These are phyloP conservation scores for Myotis daubentonii DNA, from an alignment of 2,797 vertebrate species.

Conservation along the genomic window DNA sequence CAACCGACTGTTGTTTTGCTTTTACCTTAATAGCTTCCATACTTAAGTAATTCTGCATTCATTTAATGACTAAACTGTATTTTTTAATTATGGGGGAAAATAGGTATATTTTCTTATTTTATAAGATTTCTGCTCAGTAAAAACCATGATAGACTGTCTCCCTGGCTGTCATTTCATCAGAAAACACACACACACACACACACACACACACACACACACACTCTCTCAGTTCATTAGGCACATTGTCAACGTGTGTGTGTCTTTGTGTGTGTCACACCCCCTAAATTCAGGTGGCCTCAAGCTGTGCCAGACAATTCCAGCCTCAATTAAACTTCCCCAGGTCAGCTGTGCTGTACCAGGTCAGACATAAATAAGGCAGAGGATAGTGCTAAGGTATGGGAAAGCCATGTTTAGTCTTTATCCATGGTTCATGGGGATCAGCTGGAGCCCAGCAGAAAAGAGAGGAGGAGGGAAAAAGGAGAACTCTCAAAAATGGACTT, in stretches of 20 bases:
- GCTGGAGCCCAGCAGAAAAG: conserved; percentile 79
- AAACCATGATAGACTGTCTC: background rate
- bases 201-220: background rate
- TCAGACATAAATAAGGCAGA: conserved; percentile 89
- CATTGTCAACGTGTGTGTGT: conserved; percentile 67
- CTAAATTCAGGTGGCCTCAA: conserved; percentile 86
- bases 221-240: background rate
- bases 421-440: conserved; percentile 85
- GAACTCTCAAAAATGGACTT: conserved; percentile 50
- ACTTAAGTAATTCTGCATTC: conserved; percentile 65
- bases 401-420: conserved; percentile 87
- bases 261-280: conserved; percentile 78
- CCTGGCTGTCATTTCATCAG: conserved; percentile 23
- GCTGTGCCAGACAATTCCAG: conserved; percentile 84
- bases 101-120: background rate
- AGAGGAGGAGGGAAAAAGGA: background rate
- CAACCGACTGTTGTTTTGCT: conserved; percentile 15
- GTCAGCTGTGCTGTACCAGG: conserved; percentile 84
- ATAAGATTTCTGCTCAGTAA: background rate
- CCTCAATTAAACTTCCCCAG: conserved; percentile 88
- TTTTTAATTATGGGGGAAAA: conserved; percentile 59
- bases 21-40: conserved; percentile 51
- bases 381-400: conserved; percentile 83
- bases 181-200: background rate
- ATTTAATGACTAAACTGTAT: conserved; percentile 75